phyloP scores from a whole-genome alignment of 2,797 vertebrate genomes.

The Gallinago stenura region DNA sequence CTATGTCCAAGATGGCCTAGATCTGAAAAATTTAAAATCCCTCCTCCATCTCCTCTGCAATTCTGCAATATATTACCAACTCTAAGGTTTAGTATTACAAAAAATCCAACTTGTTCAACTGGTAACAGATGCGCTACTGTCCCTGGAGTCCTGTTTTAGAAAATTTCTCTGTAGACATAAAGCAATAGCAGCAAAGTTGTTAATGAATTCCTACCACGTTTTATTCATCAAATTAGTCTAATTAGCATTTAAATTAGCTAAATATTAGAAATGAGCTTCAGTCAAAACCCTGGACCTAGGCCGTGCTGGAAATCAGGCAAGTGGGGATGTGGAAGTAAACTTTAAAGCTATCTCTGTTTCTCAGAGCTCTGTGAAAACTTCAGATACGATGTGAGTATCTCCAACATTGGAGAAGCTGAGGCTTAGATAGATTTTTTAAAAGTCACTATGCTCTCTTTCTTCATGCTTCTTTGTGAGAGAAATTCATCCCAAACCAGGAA shows the following conservation, averaged over 20 bases:
- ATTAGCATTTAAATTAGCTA: conserved; percentile 74
- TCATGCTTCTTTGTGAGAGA: background rate
- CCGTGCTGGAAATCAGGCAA: background rate
- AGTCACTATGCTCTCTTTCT: background rate
- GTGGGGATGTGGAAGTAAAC: conserved; percentile 12
- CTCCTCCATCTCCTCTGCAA: background rate
- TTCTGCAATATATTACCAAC: background rate
- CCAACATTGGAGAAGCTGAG: background rate
- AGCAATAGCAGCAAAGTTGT: conserved; percentile 22
- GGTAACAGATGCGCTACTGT: conserved; percentile 49
- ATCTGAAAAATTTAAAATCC: background rate
- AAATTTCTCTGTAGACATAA: conserved; percentile 57
- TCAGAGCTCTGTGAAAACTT: conserved; percentile 4
- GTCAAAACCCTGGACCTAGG: conserved; percentile 20
- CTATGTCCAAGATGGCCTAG: background rate
- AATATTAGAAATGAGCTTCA: conserved; percentile 52
- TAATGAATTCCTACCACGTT: conserved; percentile 56
- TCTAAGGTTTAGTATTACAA: background rate
- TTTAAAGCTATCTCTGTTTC: conserved; percentile 24
- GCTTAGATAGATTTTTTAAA: background rate
- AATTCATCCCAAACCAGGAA: background rate
- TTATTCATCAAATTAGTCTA: conserved; percentile 64
- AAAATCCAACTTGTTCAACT: background rate
- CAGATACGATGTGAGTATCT: background rate
- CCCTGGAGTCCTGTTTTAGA: conserved; percentile 46